These are phyloP conservation scores for Drosophila funebris DNA, from an alignment of 1,140 invertebrate genomes.

Conservation along the genomic window DNA sequence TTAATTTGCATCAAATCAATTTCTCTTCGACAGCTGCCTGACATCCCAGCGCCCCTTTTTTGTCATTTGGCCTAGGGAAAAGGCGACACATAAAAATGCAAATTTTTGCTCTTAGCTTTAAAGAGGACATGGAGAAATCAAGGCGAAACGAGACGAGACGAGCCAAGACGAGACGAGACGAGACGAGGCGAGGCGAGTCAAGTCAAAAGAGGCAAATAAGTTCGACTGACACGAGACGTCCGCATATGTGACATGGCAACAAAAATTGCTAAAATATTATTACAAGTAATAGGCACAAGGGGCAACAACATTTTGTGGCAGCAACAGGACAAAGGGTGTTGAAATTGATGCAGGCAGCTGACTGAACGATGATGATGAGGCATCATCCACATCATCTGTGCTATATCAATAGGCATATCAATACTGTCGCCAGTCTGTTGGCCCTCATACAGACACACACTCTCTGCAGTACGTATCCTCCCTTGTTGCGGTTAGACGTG, in stretches of 20 bases:
- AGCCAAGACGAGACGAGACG: constrained; percentile 7
- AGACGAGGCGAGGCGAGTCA: neutral
- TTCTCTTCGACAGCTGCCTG: constrained; percentile 69
- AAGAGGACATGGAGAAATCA: constrained; percentile 23
- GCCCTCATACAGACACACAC: neutral
- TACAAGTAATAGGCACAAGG: constrained; percentile 76
- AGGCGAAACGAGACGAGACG: neutral
- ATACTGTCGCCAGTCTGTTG: constrained; percentile 37
- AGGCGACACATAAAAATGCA: constrained; percentile 73
- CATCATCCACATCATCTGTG: constrained; percentile 49
- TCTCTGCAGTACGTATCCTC: neutral
- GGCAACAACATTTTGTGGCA: constrained; percentile 39
- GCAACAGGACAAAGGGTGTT: constrained; percentile 57
- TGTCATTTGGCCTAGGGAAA: constrained; percentile 31
- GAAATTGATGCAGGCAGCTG: constrained; percentile 62
- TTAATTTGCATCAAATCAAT: constrained; percentile 83
- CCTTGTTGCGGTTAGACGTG: constrained; percentile 71
- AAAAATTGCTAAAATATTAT: constrained; percentile 81
- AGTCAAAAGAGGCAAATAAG: constrained; percentile 6
- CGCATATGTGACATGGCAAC: constrained; percentile 78
- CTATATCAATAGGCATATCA: constrained; percentile 79
- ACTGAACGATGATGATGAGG: constrained; percentile 32
- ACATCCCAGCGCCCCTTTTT: neutral
- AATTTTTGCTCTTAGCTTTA: constrained; percentile 63
- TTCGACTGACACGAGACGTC: constrained; percentile 40